Evolutionary conservation across 2,888 invertebrate genomes (phyloP).

Genomic region (Acheta domesticus): DNA sequence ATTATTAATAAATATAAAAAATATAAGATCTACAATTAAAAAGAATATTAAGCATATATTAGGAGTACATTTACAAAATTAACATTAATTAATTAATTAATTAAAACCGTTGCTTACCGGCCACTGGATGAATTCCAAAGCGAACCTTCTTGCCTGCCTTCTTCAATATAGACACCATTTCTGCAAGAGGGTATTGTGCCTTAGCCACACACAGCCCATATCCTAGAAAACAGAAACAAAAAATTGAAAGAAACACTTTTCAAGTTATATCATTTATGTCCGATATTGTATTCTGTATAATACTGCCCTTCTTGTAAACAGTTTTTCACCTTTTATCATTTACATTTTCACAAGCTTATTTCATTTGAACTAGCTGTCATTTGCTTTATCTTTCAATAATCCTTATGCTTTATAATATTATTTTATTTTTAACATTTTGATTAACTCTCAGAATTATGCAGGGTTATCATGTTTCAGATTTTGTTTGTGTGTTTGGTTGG

Average conservation of each 20-base stretch:
- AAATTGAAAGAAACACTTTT: not conserved
- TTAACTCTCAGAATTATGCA: too few relatives aligned
- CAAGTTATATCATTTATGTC: conserved; percentile 35
- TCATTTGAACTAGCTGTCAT: too few relatives aligned
- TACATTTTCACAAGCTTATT: too few relatives aligned
- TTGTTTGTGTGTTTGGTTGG: too few relatives aligned
- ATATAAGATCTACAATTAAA: not conserved
- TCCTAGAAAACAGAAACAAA: conserved; percentile 49
- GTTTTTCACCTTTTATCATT: too few relatives aligned
- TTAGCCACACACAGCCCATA: conserved; percentile 90
- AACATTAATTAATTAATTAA: not conserved
- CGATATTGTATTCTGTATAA: not conserved
- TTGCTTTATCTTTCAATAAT: too few relatives aligned
- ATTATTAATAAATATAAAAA: not conserved
- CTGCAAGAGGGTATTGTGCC: conserved; percentile 89
- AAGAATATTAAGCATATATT: not conserved
- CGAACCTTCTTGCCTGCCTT: conserved; percentile 75
- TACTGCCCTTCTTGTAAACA: not conserved
- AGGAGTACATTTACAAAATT: not conserved
- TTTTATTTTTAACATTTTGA: too few relatives aligned
- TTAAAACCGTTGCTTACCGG: conserved; percentile 56
- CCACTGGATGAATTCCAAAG: conserved; percentile 89
- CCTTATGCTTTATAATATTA: too few relatives aligned
- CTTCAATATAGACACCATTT: conserved; percentile 71
- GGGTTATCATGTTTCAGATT: too few relatives aligned